Evolutionary conservation across 2,888 invertebrate species (phyloP).

Genomic region (Drosophila seclusa): DNA sequence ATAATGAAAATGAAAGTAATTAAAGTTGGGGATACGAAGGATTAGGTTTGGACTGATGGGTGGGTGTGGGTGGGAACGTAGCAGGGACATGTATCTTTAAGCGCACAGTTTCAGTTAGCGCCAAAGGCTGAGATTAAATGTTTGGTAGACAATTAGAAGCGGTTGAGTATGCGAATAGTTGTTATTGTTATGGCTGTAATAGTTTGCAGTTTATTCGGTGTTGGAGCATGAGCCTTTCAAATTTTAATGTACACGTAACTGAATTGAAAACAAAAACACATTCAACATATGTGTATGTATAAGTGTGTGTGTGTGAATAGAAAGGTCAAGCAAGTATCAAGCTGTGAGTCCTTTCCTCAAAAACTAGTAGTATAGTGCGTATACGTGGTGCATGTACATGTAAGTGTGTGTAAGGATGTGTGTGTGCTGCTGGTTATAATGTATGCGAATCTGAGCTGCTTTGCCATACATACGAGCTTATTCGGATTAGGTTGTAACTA

Average conservation of each 20-base stretch:
- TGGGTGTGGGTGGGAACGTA: conserved; percentile 25
- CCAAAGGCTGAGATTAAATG: conserved; percentile 36
- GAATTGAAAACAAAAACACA: conserved; percentile 39
- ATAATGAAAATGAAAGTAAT: conserved; percentile 67
- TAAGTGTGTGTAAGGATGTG: conserved; percentile 46
- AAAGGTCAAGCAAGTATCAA: conserved; percentile 57
- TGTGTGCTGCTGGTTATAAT: conserved; percentile 57
- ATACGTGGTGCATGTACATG: conserved; percentile 18
- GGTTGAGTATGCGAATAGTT: conserved; percentile 48
- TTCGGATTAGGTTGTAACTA: conserved; percentile 43
- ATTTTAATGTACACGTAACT: conserved; percentile 50
- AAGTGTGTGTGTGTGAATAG: conserved; percentile 14
- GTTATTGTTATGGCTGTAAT: conserved; percentile 36
- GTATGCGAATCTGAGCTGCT: conserved; percentile 48
- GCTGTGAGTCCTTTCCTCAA: conserved; percentile 49
- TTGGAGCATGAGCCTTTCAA: conserved; percentile 72
- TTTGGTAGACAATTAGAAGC: conserved; percentile 72
- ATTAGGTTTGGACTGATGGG: conserved; percentile 10
- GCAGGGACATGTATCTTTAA: conserved; percentile 45
- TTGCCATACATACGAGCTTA: conserved; percentile 23
- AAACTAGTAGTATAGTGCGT: conserved; percentile 23
- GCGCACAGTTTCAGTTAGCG: conserved; percentile 59
- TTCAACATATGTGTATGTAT: conserved; percentile 19
- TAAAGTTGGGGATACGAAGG: conserved; percentile 53
- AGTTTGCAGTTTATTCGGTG: conserved; percentile 67